A percentile compares a stretch with the other conserved stretches of the same genome.
phyloP scores from a whole-genome alignment of 2,113 vertebrate species.

The Arothron firmamentum region DNA sequence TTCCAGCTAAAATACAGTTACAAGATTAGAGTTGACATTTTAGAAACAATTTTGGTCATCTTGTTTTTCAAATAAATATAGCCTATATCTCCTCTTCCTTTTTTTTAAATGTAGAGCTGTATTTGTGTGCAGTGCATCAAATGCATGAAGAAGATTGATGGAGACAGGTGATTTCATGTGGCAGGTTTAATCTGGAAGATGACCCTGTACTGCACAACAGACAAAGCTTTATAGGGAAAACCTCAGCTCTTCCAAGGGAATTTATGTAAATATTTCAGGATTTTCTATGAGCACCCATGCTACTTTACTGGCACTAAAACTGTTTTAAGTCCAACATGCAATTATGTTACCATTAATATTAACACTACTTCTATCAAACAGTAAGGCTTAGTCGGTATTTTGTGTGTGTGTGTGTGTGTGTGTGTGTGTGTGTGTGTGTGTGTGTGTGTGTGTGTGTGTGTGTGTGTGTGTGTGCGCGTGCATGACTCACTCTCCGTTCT shows the following conservation, averaged over 20 bases:
- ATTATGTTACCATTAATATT: neutral
- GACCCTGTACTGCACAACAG: too few species aligned
- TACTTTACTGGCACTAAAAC: neutral
- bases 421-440: neutral
- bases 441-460: neutral
- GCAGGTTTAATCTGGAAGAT: too few species aligned
- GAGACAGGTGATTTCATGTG: too few species aligned
- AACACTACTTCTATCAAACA: neutral
- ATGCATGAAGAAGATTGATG: too few species aligned
- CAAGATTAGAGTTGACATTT: too few species aligned
- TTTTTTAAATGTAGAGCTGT: too few species aligned
- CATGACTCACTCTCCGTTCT: conserved; percentile 94
- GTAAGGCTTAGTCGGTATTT: neutral
- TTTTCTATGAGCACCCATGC: neutral
- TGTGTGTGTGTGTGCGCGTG: neutral
- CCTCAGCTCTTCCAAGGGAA: neutral
- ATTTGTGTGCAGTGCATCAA: too few species aligned
- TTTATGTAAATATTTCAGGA: neutral
- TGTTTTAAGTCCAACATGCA: neutral
- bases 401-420: neutral
- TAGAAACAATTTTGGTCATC: too few species aligned
- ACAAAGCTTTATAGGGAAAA: too few species aligned
- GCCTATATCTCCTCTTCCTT: too few species aligned
- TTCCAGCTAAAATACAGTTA: conserved; percentile 84
- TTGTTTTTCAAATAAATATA: too few species aligned